Conservation (phyloP, 2,888 invertebrate genomes). For the Spialia ferax region DNA sequence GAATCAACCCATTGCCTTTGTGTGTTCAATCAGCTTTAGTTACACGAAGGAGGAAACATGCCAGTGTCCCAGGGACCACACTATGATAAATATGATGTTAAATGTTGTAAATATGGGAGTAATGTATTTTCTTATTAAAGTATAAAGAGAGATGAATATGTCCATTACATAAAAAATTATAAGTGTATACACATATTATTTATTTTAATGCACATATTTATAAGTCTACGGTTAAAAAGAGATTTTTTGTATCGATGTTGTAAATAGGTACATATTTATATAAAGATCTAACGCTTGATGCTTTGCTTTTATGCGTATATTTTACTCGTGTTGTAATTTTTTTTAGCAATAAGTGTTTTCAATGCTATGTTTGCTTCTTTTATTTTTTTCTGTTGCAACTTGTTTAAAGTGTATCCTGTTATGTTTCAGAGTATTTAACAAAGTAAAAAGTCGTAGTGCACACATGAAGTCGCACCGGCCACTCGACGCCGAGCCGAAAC, state of each 20-base stretch:
- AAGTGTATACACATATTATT: slow-evolving; percentile 59
- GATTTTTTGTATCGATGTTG: slow-evolving; percentile 69
- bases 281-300: slow-evolving; percentile 68
- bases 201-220: slow-evolving; percentile 63
- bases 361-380: slow-evolving; percentile 47
- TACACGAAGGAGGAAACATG: slow-evolving; percentile 34
- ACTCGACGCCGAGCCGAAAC: slow-evolving; percentile 93
- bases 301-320: slow-evolving; percentile 61
- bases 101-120: slow-evolving; percentile 72
- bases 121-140: slow-evolving; percentile 63
- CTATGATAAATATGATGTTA: slow-evolving; percentile 52
- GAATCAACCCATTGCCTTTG: slow-evolving; percentile 38
- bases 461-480: slow-evolving; percentile 99
- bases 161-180: slow-evolving; percentile 65
- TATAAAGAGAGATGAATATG: slow-evolving; percentile 63
- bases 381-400: slow-evolving; percentile 68
- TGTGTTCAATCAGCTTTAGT: slow-evolving; percentile 44
- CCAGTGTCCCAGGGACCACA: slow-evolving; percentile 51
- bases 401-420: slow-evolving; percentile 80
- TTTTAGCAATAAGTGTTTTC: slow-evolving; percentile 48
- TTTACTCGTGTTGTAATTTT: slow-evolving; percentile 51
- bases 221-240: slow-evolving; percentile 62
- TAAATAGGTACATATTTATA: slow-evolving; percentile 56
- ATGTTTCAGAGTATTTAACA: slow-evolving; percentile 96
- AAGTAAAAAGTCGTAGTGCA: slow-evolving; percentile 99